Percentiles rank a stretch among this genome's conserved stretches.
phyloP scores from a whole-genome alignment of 1,140 invertebrate species.

The Bombus impatiens region DNA sequence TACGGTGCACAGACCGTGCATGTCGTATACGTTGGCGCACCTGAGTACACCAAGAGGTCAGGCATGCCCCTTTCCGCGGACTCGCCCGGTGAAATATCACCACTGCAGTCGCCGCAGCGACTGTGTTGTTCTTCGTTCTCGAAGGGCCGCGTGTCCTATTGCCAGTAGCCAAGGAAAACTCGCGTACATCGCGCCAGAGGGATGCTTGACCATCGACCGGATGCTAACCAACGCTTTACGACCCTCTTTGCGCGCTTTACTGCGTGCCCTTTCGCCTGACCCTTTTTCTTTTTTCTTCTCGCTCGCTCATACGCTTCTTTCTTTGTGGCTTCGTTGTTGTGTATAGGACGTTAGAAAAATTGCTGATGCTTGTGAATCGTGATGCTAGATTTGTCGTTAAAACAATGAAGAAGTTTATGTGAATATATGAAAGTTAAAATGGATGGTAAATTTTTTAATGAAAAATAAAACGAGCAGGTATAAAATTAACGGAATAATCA shows the following conservation, averaged over 20 bases:
- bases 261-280: conserved; percentile 32
- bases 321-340: background rate
- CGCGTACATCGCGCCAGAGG: background rate
- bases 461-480: too few species aligned
- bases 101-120: conserved; percentile 66
- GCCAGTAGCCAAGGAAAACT: conserved; percentile 9
- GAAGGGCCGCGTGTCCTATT: background rate
- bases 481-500: too few species aligned
- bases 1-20: background rate
- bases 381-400: too few species aligned
- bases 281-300: background rate
- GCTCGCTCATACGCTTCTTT: background rate
- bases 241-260: conserved; percentile 51
- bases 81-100: conserved; percentile 64
- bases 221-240: conserved; percentile 52
- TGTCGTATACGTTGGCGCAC: conserved; percentile 15
- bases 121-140: conserved; percentile 29
- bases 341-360: background rate
- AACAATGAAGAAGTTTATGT: too few species aligned
- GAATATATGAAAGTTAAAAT: too few species aligned
- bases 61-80: conserved; percentile 33
- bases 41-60: conserved; percentile 50
- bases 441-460: too few species aligned
- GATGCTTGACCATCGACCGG: conserved; percentile 24
- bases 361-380: too few species aligned